Evolutionary conservation across 2,888 invertebrate species (phyloP).

Genomic region (Agrotis puta): DNA sequence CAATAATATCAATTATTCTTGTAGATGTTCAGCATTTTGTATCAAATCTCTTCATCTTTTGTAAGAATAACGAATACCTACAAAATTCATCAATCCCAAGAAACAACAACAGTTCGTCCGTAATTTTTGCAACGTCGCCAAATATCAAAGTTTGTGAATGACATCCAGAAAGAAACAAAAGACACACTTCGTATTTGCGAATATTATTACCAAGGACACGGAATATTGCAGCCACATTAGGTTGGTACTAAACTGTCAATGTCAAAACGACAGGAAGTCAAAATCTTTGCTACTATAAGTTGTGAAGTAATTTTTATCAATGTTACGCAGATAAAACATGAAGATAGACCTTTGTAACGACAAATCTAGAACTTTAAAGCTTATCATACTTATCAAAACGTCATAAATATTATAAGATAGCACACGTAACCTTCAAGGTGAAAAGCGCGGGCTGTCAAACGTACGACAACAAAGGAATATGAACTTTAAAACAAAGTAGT

Average conservation of each 20-base stretch:
- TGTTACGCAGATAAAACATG: neutral
- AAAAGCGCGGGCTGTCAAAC: slow-evolving; percentile 59
- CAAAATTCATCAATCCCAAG: neutral
- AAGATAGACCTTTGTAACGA: slow-evolving; percentile 5
- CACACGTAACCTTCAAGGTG: slow-evolving; percentile 52
- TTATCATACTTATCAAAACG: slow-evolving; percentile 43
- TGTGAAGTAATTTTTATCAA: neutral
- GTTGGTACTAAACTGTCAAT: slow-evolving; percentile 20
- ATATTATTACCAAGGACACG: neutral
- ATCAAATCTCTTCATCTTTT: neutral
- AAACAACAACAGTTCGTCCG: neutral
- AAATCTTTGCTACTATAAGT: neutral
- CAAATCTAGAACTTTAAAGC: slow-evolving; percentile 37
- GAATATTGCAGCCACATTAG: neutral
- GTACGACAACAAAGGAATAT: slow-evolving; percentile 24
- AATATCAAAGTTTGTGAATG: slow-evolving; percentile 19
- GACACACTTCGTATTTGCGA: neutral
- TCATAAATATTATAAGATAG: slow-evolving; percentile 51
- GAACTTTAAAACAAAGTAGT: slow-evolving; percentile 9
- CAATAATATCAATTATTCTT: no score
- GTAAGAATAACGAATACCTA: neutral
- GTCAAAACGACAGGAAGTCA: slow-evolving; percentile 14
- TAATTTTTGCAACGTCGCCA: slow-evolving; percentile 13
- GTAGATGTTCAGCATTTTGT: no score
- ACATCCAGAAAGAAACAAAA: slow-evolving; percentile 32